These are phyloP conservation scores for Phoxinus dragarum DNA, from an alignment of 2,797 vertebrate species.

Conservation along the genomic window DNA sequence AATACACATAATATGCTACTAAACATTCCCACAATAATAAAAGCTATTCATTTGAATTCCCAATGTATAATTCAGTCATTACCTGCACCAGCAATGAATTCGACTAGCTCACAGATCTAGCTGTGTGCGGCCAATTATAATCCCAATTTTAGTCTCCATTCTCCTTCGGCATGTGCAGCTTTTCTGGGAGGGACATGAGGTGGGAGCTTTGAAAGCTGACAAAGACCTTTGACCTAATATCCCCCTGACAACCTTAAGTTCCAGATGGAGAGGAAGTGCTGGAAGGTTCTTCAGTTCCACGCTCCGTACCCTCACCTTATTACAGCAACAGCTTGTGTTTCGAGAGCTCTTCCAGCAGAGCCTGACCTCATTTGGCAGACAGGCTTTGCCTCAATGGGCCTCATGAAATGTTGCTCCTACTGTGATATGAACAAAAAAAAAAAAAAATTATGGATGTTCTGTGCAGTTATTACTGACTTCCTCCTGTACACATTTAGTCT, in stretches of 20 bases:
- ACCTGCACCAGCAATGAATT: conserved; percentile 26
- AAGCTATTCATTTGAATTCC: neutral
- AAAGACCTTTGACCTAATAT: conserved; percentile 59
- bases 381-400: conserved; percentile 57
- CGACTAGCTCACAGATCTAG: conserved; percentile 39
- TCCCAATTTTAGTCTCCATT: conserved; percentile 49
- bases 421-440: conserved; percentile 54
- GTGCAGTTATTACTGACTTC: conserved; percentile 36
- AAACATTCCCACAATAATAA: neutral
- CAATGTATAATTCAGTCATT: neutral
- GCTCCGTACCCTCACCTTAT: conserved; percentile 62
- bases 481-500: conserved; percentile 18
- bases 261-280: conserved; percentile 61
- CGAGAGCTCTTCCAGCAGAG: conserved; percentile 58
- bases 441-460: conserved; percentile 58
- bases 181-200: conserved; percentile 57
- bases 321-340: conserved; percentile 65
- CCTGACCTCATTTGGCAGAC: conserved; percentile 63
- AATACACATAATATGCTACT: neutral
- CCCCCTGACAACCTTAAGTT: conserved; percentile 60
- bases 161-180: conserved; percentile 47
- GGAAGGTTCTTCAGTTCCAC: conserved; percentile 57
- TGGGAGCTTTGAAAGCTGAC: conserved; percentile 52
- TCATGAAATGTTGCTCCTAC: conserved; percentile 54
- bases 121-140: conserved; percentile 60